Evolutionary conservation across 2,888 invertebrate species (phyloP).

Genomic region (Embidobia sp.): DNA sequence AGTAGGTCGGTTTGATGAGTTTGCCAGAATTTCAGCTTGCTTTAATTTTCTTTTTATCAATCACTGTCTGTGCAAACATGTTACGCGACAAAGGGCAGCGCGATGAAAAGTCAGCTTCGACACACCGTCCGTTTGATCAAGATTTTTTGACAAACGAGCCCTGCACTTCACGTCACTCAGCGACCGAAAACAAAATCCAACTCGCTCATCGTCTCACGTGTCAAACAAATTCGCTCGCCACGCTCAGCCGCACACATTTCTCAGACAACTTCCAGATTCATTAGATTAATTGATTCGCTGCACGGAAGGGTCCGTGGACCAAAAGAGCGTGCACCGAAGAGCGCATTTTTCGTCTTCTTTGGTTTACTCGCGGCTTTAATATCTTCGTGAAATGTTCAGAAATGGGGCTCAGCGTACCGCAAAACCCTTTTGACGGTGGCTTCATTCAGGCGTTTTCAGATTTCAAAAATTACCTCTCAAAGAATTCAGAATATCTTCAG

Average conservation of each 20-base stretch:
- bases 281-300: background rate
- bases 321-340: background rate
- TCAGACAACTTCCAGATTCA: background rate
- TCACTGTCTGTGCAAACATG: conserved; percentile 7
- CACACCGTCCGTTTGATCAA: conserved; percentile 17
- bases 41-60: background rate
- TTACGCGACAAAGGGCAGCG: conserved; percentile 15
- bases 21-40: conserved; percentile 14
- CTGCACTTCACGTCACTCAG: conserved; percentile 6
- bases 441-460: too few relatives aligned
- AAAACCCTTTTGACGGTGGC: too few relatives aligned
- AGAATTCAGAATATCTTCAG: too few relatives aligned
- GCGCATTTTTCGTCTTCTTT: background rate
- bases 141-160: conserved; percentile 22
- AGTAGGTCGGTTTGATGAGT: conserved; percentile 19
- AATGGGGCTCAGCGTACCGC: too few relatives aligned
- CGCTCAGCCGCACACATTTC: background rate
- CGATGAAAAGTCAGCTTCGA: conserved; percentile 12
- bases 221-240: background rate
- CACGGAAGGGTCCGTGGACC: background rate
- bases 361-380: background rate
- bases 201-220: background rate
- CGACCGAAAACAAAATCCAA: background rate
- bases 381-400: background rate
- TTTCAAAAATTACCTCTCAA: too few relatives aligned